Conservation (phyloP, 1,140 invertebrate genomes). For the Himalopsyche phryganea region DNA sequence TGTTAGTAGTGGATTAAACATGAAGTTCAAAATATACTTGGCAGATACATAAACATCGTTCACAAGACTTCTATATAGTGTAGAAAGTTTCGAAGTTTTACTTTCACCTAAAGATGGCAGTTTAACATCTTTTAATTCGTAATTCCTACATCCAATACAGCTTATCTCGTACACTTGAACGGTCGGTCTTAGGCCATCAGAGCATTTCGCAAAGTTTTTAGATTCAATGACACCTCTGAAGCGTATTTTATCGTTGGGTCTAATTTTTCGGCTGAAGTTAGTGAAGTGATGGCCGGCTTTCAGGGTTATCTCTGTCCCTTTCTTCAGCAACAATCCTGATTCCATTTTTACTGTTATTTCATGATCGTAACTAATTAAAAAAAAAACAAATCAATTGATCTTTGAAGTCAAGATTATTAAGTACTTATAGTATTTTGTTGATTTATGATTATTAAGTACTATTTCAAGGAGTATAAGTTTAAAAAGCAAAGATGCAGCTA, state of each 20-base stretch:
- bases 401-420: no score
- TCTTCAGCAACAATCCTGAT: constrained; percentile 60
- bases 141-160: constrained; percentile 63
- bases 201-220: constrained; percentile 40
- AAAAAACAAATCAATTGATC: no score
- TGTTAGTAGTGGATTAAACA: constrained; percentile 70
- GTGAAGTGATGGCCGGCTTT: constrained; percentile 61
- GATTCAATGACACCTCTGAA: constrained; percentile 62
- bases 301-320: constrained; percentile 59
- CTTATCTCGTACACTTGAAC: constrained; percentile 62
- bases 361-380: constrained; percentile 55
- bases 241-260: constrained; percentile 65
- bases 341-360: constrained; percentile 68
- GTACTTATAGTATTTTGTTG: no score
- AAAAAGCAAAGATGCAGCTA: no score
- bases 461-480: no score
- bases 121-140: constrained; percentile 52
- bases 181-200: constrained; percentile 55
- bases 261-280: constrained; percentile 67
- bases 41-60: constrained; percentile 60
- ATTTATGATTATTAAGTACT: no score
- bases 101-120: constrained; percentile 45
- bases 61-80: constrained; percentile 50
- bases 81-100: constrained; percentile 40
- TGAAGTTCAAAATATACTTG: constrained; percentile 71